Evolutionary conservation across 2,113 vertebrate genomes (phyloP), one percentile per base, ranked within the genome.

Genomic region (Colossoma macropomum): DNA sequence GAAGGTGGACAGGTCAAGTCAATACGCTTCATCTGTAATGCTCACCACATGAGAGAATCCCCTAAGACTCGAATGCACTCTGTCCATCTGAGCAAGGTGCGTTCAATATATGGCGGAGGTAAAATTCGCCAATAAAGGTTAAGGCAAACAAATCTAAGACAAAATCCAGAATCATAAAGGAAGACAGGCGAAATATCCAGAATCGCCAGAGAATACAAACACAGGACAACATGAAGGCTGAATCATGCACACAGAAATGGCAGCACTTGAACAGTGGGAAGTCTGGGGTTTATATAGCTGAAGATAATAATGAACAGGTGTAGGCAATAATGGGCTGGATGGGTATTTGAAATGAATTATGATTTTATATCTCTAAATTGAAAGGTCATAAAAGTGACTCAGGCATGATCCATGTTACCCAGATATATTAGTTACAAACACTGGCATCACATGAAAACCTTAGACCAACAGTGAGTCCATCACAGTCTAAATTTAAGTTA

Each of bases 1-100:
- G 85, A 71, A 12, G 21, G 86, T 80, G 80, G 62, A 28, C 81
- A 80, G 88, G 88, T 89, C 87, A 28, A 13, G 76, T 25, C 45
- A 38, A 52, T 68, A 75, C 70, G 54, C 34, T 75, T 25, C 69
- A 78, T 45, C 41, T 63, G 38, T 69, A 72, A 69, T 17, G 52
- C 32, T 68, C 66, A 79, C 50, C 70, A 50, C 38, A 74, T 23
- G 62, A 74, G 7, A 27, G 48, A 28, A 21, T 38, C n/a, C 59
- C 28, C 8, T 17, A 1, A 54, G 28, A 38, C 16, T 69, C 48
- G 59, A 19, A 59, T 25, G 11, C 10, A 19, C 2, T 56, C 16
- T 34, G 16, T 15, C 77, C 28, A 32, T 66, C 21, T 4, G 19
- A 66, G 28, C 12, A 54, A 79, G 23, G 15, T 27, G 27, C 21